A percentile compares a stretch with the other conserved stretches of the same genome.
Evolutionary conservation across 2,888 invertebrate genomes (phyloP).

Genomic region (Pachliopta kotzebuea): DNA sequence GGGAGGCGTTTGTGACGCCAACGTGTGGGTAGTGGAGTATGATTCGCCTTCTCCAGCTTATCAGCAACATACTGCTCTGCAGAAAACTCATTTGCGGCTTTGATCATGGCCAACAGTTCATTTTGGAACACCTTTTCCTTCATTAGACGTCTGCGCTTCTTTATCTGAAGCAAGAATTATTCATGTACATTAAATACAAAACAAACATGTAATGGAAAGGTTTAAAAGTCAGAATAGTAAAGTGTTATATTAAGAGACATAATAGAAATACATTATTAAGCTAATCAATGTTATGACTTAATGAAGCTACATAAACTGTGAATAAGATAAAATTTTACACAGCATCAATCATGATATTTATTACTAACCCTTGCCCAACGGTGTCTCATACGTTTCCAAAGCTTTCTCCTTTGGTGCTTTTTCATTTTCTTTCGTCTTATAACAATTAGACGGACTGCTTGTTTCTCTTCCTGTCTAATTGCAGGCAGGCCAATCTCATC

Average conservation of each 20-base stretch:
- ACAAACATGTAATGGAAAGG: no score
- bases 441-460: slow-evolving; percentile 86
- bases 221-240: no score
- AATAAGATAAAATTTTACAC: no score
- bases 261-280: no score
- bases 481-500: slow-evolving; percentile 75
- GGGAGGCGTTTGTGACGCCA: slow-evolving; percentile 84
- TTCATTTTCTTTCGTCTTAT: slow-evolving; percentile 92
- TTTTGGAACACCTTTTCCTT: slow-evolving; percentile 91
- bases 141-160: slow-evolving; percentile 84
- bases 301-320: no score
- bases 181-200: no score
- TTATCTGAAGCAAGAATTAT: slow-evolving; percentile 58
- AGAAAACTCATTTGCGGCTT: slow-evolving; percentile 87
- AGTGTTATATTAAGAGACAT: no score
- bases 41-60: slow-evolving; percentile 82
- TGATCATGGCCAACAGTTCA: slow-evolving; percentile 83
- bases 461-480: slow-evolving; percentile 78
- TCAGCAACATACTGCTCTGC: slow-evolving; percentile 86
- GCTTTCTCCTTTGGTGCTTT: slow-evolving; percentile 90
- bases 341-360: not conserved
- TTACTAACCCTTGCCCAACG: slow-evolving; percentile 84
- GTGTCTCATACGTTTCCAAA: slow-evolving; percentile 89
- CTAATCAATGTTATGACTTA: no score
- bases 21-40: slow-evolving; percentile 78